phyloP scores from a whole-genome alignment of 2,888 invertebrate genomes.

The Xestia xanthographa region DNA sequence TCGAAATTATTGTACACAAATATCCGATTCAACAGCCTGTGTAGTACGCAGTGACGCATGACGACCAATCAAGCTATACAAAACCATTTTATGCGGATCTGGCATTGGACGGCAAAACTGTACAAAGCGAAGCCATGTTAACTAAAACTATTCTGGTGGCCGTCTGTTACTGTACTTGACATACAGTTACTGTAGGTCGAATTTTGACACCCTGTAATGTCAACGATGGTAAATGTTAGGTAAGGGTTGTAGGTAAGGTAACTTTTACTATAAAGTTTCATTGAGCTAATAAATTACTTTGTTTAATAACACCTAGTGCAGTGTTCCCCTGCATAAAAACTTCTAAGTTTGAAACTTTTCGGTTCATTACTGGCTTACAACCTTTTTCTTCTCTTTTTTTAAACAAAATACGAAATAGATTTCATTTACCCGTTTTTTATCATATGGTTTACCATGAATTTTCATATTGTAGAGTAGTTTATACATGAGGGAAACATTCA shows the following conservation, averaged over 20 bases:
- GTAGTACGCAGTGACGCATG: not conserved
- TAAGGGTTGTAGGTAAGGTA: not conserved
- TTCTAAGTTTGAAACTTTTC: not conserved
- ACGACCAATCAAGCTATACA: no score
- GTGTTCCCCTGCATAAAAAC: not conserved
- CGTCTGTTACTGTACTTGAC: not conserved
- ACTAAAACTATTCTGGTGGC: not conserved
- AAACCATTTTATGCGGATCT: no score
- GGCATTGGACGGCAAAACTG: no score
- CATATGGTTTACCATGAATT: slow-evolving; percentile 7
- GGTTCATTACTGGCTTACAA: not conserved
- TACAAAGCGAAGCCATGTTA: no score
- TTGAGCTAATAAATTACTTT: not conserved
- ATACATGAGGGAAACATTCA: slow-evolving; percentile 5
- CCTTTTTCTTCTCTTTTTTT: no score
- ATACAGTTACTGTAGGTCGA: not conserved
- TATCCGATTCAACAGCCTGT: slow-evolving; percentile 12
- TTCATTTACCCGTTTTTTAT: not conserved
- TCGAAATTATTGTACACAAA: slow-evolving; percentile 21
- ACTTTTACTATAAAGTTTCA: not conserved
- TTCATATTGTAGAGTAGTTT: slow-evolving; percentile 13
- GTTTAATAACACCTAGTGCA: not conserved
- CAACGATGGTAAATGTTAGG: not conserved
- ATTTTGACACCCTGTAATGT: not conserved
- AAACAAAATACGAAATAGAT: not conserved